Base-by-base conservation (phyloP, 2,888 invertebrate genomes). In the Phyto melanocephala region DNA sequence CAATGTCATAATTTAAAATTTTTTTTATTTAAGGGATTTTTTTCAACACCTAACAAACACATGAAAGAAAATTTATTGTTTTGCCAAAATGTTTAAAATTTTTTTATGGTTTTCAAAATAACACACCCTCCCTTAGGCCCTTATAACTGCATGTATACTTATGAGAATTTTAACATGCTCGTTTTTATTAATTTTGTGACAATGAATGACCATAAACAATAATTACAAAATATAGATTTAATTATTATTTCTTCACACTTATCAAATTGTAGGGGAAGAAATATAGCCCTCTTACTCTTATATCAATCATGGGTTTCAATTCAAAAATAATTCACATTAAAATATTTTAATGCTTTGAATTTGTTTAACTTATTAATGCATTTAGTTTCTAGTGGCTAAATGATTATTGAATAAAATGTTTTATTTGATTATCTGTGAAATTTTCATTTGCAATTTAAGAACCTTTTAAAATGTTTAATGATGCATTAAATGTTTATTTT, bases 1-100 rank as follows among this genome's bases (percentile, higher is more conserved):
- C 42, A 65, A 50, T 63, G 24, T 76, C 76, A 80, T 80, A 76
- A 80, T 80, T 80, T 80, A 28, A 71, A 80, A 76, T 76, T 47
- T 37, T 17, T 24, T 65, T 65, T 15, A 1, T 45, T 10, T 20
- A 13, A 13, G 37, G 20, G 47, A 28, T 28, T 5, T 28, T 28
- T 60, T 76, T 80, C 60, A 63, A 70, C 80, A 75, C 63, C 40
- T 54, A 45, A 47, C 58, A 52, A 13, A 13, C 11, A 63, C 11
- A n/a, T n/a, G n/a, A n/a, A n/a, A 13, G 15, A 33, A 70, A 76
- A 80, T 71, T 75, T 78, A 78, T 77, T 37, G 13, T 28, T 63
- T 63, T 68, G 50, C n/a, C 37, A 62, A 45, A 54, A 17, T 11
- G 22, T 22, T 37, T 45, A 11, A 17, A 62, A 60, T 68, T 63